phyloP scores from a whole-genome alignment of 2,113 vertebrate genomes.

The western clawed frog (Xenopus tropicalis) region UCB_Xtro_10.0 CM004443.2:16942501-16943000 shows the following conservation, averaged over 20 bases:
- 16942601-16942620: neutral
- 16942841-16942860: too few relatives aligned
- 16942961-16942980: too few relatives aligned
- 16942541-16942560: neutral
- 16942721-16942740: constrained; percentile 53
- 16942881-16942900: too few relatives aligned
- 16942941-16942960: too few relatives aligned
- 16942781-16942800: constrained; percentile 79
- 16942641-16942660: neutral
- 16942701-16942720: constrained; percentile 36
- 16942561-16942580: too few relatives aligned
- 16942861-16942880: too few relatives aligned
- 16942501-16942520: neutral
- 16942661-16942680: constrained; percentile 48
- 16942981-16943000: constrained; percentile 40
- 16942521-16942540: too few relatives aligned
- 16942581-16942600: neutral
- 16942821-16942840: too few relatives aligned
- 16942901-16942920: too few relatives aligned
- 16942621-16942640: constrained; percentile 44
- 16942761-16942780: constrained; percentile 73
- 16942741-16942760: constrained; percentile 71
- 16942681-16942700: neutral
- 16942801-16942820: neutral
- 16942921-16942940: too few relatives aligned